Base-by-base conservation (phyloP, 2,113 vertebrate species). In the Cryptotis parvus region DNA sequence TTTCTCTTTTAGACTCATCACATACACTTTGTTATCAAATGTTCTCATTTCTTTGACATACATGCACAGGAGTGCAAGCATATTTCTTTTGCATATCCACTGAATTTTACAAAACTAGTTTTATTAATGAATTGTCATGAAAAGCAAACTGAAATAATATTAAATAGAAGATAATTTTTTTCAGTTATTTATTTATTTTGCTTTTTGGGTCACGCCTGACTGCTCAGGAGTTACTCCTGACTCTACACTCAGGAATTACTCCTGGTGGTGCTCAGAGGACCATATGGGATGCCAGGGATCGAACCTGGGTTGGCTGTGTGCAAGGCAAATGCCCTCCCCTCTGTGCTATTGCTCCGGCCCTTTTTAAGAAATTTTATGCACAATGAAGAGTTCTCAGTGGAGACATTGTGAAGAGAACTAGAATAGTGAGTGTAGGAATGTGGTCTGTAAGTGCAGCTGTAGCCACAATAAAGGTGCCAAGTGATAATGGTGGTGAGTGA, bases 21-120 rank as follows among this genome's bases (percentile, higher is more conserved):
- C 18, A 41, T 89, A 1, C 45, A 61, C 37, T 26, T 80, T 55
- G 18, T 68, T 86, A 43, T 78, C 80, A 85, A 66, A 22, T 4
- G 15, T 86, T 49, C 45, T 86, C n/a, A 41, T 89, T 89, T 58
- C 80, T 93, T 81, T 90, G 61, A 74, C 69, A 24, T 81, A 73
- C 5, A 45, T 76, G 43, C 29, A 49, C 20, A 45, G 39, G 65
- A 81, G n/a, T 61, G 58, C 37, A 41, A 45, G 37, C 15, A 9
- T 86, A 31, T 24, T 86, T 49, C 69, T 90, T 39, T 68, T 63
- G 22, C 11, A 37, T 22, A 18, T 58, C 39, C 69, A 63, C n/a
- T 93, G 74, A 69, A 66, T 68, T 90, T 33, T 81, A 76, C 20
- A 58, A 58, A 58, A 58, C 24, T 58, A 90, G 80, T 75, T 80